phyloP scores from a whole-genome alignment of 2,888 invertebrate species.

The Drosophila pseudotalamancana region DNA sequence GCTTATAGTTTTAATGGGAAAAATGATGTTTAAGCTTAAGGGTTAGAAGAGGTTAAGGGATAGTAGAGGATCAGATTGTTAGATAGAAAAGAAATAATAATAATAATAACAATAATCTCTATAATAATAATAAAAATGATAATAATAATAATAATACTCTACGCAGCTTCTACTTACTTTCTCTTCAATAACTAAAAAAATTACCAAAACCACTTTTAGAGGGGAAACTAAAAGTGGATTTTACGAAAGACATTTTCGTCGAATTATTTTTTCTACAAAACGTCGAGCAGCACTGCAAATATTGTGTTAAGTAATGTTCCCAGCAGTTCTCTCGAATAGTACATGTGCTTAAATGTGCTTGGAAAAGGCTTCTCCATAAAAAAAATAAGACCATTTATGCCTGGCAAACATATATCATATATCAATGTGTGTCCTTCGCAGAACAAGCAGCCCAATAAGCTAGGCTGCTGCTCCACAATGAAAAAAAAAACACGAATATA shows the following conservation, averaged over 20 bases:
- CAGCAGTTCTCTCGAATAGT: slow-evolving; percentile 1
- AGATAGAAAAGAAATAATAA: neutral
- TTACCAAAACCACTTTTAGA: too few species aligned
- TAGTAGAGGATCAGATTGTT: too few species aligned
- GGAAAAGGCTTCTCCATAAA: slow-evolving; percentile 8
- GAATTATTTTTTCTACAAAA: slow-evolving; percentile 2
- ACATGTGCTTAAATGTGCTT: slow-evolving; percentile 13
- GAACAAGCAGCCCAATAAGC: slow-evolving; percentile 57
- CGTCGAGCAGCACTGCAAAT: slow-evolving; percentile 36
- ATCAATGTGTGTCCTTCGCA: slow-evolving; percentile 43
- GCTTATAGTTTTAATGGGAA: too few species aligned
- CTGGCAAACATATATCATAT: slow-evolving; percentile 29
- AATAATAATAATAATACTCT: too few species aligned
- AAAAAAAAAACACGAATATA: slow-evolving; percentile 8
- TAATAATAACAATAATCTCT: neutral
- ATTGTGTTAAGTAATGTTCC: slow-evolving; percentile 49
- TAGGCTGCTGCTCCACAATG: slow-evolving; percentile 8
- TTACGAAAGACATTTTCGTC: slow-evolving; percentile 1
- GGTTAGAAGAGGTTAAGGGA: too few species aligned
- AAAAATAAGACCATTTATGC: slow-evolving; percentile 44
- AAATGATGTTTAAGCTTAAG: too few species aligned
- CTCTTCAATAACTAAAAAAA: neutral
- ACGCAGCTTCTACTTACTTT: too few species aligned
- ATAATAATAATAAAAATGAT: neutral
- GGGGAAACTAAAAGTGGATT: too few species aligned